These are phyloP conservation scores for Girardia tigrina DNA, from an alignment of 2,888 invertebrate species.

Conservation along the genomic window DNA sequence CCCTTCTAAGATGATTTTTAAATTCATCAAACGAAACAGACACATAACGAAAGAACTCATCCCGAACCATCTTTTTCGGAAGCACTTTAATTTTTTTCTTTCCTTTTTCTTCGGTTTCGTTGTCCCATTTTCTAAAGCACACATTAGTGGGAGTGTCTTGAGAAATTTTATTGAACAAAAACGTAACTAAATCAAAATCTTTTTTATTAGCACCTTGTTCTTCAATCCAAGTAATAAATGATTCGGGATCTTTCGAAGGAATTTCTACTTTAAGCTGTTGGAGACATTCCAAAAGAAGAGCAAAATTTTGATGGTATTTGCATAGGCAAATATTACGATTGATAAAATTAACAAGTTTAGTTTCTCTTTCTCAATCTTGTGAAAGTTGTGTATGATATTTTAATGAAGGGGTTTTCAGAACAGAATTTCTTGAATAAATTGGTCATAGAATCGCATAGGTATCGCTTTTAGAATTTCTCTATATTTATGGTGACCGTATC, in stretches of 20 bases:
- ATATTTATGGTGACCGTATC: slow-evolving; percentile 35
- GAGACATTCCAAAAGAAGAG: slow-evolving; percentile 36
- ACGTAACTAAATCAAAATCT: slow-evolving; percentile 5
- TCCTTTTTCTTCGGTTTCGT: slow-evolving; percentile 35
- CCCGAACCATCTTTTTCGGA: slow-evolving; percentile 2
- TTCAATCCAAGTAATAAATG: slow-evolving; percentile 29
- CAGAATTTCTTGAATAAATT: slow-evolving; percentile 36
- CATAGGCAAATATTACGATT: slow-evolving; percentile 38
- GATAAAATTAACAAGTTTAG: slow-evolving; percentile 34
- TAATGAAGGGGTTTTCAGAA: slow-evolving; percentile 37
- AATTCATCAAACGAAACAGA: slow-evolving; percentile 37
- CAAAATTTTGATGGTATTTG: slow-evolving; percentile 38
- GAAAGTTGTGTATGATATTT: slow-evolving; percentile 38
- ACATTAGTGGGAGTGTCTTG: slow-evolving; percentile 32
- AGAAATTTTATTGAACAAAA: slow-evolving; percentile 18
- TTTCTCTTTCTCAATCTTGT: slow-evolving; percentile 36
- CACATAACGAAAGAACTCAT: slow-evolving; percentile 27
- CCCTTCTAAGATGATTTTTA: slow-evolving; percentile 36
- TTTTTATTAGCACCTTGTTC: not conserved
- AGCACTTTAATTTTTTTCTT: slow-evolving; percentile 36
- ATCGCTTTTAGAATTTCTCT: slow-evolving; percentile 34
- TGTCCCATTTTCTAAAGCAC: slow-evolving; percentile 35
- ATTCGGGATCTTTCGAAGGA: slow-evolving; percentile 38
- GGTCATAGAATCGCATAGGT: slow-evolving; percentile 37
- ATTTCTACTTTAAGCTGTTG: slow-evolving; percentile 36